Conservation (phyloP, 2,797 vertebrate genomes). For the Sebastiscus albofasciatus region DNA sequence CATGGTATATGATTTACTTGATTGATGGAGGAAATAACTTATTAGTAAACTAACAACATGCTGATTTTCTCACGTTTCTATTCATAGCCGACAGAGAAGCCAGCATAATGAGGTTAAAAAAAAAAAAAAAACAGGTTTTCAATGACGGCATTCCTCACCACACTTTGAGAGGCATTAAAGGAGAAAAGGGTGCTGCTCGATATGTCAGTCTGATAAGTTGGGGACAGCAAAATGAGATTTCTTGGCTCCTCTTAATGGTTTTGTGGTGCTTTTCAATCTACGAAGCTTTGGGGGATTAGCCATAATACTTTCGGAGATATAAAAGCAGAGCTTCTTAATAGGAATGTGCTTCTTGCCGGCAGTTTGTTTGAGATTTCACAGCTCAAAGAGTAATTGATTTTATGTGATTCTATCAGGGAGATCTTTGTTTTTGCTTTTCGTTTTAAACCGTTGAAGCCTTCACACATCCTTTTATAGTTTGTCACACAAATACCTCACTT, state of each 20-base stretch:
- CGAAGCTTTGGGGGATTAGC: conserved; percentile 27
- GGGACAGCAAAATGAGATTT: conserved; percentile 15
- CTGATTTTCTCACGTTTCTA: background rate
- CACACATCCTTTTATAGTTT: background rate
- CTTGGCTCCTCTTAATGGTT: conserved; percentile 18
- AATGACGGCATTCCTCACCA: background rate
- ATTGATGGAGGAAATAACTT: background rate
- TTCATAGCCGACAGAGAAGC: background rate
- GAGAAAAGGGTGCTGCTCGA: background rate
- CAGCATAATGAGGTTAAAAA: background rate
- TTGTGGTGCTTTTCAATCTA: conserved; percentile 15
- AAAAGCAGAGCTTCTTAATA: conserved; percentile 1
- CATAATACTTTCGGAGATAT: conserved; percentile 3
- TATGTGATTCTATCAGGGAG: background rate
- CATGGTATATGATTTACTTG: background rate
- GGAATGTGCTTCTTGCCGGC: background rate
- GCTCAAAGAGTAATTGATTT: conserved; percentile 4
- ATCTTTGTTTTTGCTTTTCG: background rate
- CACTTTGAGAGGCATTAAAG: conserved; percentile 13
- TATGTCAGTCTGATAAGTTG: conserved; percentile 31
- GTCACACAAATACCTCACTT: background rate
- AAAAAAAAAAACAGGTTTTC: background rate
- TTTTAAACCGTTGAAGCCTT: background rate
- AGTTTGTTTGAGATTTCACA: background rate
- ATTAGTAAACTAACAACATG: background rate